These are phyloP conservation scores for Junonia oenone DNA, from an alignment of 2,888 invertebrate species.

Conservation along the genomic window DNA sequence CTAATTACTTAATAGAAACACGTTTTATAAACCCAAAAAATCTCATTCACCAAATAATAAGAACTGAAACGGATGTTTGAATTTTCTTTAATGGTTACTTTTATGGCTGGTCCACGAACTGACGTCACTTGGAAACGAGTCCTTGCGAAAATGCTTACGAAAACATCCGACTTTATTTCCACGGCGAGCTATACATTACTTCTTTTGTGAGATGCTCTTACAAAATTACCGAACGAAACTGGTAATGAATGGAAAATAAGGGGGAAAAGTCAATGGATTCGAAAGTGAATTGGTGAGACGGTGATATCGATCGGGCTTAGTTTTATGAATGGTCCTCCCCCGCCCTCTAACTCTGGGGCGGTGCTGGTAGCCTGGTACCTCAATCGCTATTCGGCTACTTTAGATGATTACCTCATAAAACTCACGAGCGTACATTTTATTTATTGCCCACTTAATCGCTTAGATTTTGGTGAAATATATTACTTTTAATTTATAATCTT, in stretches of 20 bases:
- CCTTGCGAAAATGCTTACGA: not conserved
- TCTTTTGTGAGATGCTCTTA: not conserved
- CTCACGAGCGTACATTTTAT: constrained; percentile 17
- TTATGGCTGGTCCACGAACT: constrained; percentile 7
- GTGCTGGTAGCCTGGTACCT: constrained; percentile 19
- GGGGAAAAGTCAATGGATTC: constrained; percentile 32
- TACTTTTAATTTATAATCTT: not conserved
- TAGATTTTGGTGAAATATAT: constrained; percentile 6
- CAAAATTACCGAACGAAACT: not conserved
- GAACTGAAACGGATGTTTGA: constrained; percentile 12
- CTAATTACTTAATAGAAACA: no score
- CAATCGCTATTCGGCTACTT: constrained; percentile 28
- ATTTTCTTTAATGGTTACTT: constrained; percentile 14
- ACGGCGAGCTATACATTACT: constrained; percentile 7
- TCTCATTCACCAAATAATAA: not conserved
- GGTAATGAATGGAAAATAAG: constrained; percentile 16
- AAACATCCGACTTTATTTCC: not conserved
- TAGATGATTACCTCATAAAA: constrained; percentile 28
- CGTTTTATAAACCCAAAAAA: no score
- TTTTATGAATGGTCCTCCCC: constrained; percentile 65
- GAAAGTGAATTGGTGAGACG: constrained; percentile 29
- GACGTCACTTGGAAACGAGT: constrained; percentile 8
- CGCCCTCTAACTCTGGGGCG: constrained; percentile 26
- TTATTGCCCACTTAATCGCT: constrained; percentile 11
- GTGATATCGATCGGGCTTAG: constrained; percentile 65